Evolutionary conservation across 92 coral and sea anemone species (phyloP).

Genomic region (Ricordea florida): DNA sequence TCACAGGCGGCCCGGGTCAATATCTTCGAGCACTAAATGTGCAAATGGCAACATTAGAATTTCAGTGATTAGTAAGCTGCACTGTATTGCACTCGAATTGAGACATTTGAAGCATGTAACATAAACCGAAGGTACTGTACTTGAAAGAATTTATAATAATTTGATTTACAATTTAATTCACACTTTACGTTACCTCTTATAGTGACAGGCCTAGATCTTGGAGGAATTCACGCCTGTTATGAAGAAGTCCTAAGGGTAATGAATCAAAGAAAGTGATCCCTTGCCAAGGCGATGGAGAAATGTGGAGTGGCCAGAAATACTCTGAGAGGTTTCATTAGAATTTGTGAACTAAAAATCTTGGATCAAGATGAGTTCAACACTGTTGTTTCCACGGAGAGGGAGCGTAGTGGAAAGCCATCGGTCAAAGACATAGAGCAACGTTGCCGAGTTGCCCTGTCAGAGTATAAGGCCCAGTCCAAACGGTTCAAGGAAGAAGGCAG

Average conservation of each 20-base stretch:
- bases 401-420: background rate
- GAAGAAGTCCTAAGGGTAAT: background rate
- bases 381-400: constrained; percentile 13
- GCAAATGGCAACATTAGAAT: too few species aligned
- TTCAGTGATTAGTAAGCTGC: background rate
- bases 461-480: background rate
- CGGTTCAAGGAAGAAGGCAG: constrained; percentile 7
- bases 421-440: constrained; percentile 5
- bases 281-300: constrained; percentile 20
- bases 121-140: background rate
- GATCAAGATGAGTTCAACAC: constrained; percentile 17
- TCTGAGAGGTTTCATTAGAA: background rate
- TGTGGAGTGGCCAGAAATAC: constrained; percentile 22
- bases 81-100: background rate
- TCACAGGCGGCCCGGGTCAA: too few species aligned
- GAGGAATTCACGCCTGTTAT: background rate
- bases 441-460: constrained; percentile 11
- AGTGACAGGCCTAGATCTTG: background rate
- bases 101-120: background rate
- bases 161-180: background rate
- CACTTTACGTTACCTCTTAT: background rate
- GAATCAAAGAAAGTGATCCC: constrained; percentile 10
- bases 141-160: background rate
- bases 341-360: constrained; percentile 4
- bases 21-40: too few species aligned